These are phyloP conservation scores for Malacoraja senta DNA, from an alignment of 2,797 vertebrate species.

Conservation along the genomic window DNA sequence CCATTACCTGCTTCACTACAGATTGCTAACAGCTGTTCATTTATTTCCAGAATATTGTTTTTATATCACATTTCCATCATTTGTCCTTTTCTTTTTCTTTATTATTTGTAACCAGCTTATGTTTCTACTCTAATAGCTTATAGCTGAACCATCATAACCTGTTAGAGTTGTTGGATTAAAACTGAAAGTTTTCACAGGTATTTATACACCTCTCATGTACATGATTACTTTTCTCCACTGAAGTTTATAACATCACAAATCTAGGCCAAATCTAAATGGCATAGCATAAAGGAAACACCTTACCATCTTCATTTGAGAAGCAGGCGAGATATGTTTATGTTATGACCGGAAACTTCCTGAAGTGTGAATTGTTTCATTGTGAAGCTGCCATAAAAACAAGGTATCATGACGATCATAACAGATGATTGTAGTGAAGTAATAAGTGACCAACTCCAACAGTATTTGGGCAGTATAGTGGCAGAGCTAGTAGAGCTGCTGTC, in stretches of 20 bases:
- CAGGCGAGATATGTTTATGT: background rate
- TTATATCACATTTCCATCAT: background rate
- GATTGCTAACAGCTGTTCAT: background rate
- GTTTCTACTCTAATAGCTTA: background rate
- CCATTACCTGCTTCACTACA: background rate
- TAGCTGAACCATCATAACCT: background rate
- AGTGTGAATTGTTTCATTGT: background rate
- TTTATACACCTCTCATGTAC: background rate
- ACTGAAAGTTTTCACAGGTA: background rate
- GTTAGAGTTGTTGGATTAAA: background rate
- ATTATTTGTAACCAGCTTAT: background rate
- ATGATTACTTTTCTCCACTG: background rate
- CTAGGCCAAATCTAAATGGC: background rate
- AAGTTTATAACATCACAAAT: background rate
- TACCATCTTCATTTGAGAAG: background rate
- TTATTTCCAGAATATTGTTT: background rate
- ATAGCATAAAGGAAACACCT: background rate
- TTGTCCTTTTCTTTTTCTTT: background rate
- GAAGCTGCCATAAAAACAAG: background rate
- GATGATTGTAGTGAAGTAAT: no score
- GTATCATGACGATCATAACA: no score
- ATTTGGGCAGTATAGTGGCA: no score
- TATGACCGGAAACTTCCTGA: background rate
- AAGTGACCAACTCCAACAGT: background rate
- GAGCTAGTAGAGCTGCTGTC: no score